Evolutionary conservation across 2,888 invertebrate genomes (phyloP), one percentile per base, ranked within the genome.

Genomic region (Acrocyrtus sp.): DNA sequence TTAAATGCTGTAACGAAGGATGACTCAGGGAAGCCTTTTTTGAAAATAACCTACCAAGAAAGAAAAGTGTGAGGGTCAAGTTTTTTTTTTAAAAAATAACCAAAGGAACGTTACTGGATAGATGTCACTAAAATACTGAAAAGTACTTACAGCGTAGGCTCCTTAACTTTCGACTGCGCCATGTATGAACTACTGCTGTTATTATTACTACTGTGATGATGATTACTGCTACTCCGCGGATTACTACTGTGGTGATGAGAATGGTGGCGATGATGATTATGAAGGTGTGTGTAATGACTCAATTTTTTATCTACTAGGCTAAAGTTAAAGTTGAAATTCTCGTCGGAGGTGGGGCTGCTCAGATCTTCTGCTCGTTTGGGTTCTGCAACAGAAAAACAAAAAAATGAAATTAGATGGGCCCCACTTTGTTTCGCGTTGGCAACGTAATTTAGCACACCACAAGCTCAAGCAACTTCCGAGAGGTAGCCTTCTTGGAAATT

Each of bases 281-380:
- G 73, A 22, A 61, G 72, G 39, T 66, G 72, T 34, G 67, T 73
- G 47, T 62, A 68, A 58, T 73, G 72, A 73, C 74, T 73, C 22
- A 68, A 26, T 56, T 72, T 75, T 48, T 63, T 68, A 62, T 77
- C 74, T 54, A 72, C 72, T 62, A 77, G 68, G 58, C 70, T 76
- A 62, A 74, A 70, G 45, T 73, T 72, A 69, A 76, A 76, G 68
- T 78, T 78, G 68, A 78, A 76, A 43, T 78, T 78, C 51, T 78
- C 78, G 45, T 78, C 76, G 24, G 78, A 78, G 26, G 75, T 78
- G 41, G 76, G 76, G 51, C 74, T 69, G 51, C 68, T 72, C 63
- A 76, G 72, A 53, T 72, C 69, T 66, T 74, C 74, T 22, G 66
- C 60, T 61, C 65, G 45, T 53, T 68, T 69, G 19, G 60, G 72